Base-by-base conservation (phyloP, 2,797 vertebrate species). In the Phylloscopus collybita region DNA sequence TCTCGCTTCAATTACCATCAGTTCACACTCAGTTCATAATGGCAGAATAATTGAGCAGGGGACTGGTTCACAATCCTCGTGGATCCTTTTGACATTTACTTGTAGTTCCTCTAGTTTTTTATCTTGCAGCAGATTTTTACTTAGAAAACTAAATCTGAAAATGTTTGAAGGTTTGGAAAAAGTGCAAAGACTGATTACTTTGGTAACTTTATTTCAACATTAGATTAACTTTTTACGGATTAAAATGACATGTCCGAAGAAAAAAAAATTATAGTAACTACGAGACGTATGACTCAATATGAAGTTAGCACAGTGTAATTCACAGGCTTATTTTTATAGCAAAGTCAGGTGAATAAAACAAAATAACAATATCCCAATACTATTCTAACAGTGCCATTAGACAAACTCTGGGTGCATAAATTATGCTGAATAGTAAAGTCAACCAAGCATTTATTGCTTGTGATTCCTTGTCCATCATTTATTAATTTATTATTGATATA, bases 1-100 rank as follows among this genome's bases (percentile, higher is more conserved):
- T 90, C 72, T 88, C 23, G 19, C 69, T 95, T 95, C 85, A 96
- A 92, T 94, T 96, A 91, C 82, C 92, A 65, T 96, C 95, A 92
- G 89, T 78, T 93, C 92, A 92, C 83, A 85, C 87, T 96, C 91
- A 96, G 85, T 86, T 89, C 81, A 70, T 75, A 67, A 94, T 72
- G 74, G 69, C 69, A 97, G 86, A 96, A 93, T 96, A 90, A 92
- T 71, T 93, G 93, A 94, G 61, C 30, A 69, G 89, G 60, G 50
- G n/a, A 85, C 72, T 61, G 47, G 65, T 90, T 82, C 56, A 69
- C 67, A 80, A 60, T 90, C 60, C 23, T 54, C 80, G 88, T 87
- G 51, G 62, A 44, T 88, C 80, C 91, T 95, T 95, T 80, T 88
- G 87, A 86, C 89, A 85, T 96, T 78, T 90, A 61, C n/a, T 80